Evolutionary conservation across 2,888 invertebrate species (phyloP).

Genomic region (Amaurobius ferox): DNA sequence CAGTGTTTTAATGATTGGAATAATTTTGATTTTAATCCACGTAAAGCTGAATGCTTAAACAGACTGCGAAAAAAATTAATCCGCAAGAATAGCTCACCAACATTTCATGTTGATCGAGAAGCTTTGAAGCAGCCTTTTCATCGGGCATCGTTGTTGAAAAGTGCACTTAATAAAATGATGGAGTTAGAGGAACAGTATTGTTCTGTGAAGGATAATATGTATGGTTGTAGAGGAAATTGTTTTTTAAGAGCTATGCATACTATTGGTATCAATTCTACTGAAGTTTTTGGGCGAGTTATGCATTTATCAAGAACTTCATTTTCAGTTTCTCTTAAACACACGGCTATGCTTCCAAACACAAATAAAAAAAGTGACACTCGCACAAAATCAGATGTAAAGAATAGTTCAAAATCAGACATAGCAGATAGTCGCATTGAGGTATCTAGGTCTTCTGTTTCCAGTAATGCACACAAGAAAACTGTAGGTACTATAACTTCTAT

Average conservation of each 20-base stretch:
- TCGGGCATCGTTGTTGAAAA: background rate
- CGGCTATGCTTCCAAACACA: too few relatives aligned
- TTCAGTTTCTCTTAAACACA: background rate
- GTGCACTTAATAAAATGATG: background rate
- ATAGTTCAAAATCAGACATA: too few relatives aligned
- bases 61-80: background rate
- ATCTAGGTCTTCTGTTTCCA: too few relatives aligned
- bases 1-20: background rate
- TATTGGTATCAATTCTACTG: background rate
- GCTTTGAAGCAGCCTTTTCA: background rate
- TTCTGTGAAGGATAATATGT: background rate
- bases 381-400: too few relatives aligned
- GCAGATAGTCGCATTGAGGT: too few relatives aligned
- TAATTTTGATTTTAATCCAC: constrained; percentile 1
- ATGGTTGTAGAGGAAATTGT: background rate
- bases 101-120: background rate
- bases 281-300: background rate
- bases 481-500: too few relatives aligned
- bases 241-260: background rate
- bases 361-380: too few relatives aligned
- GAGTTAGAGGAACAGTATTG: background rate
- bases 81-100: background rate
- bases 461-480: too few relatives aligned
- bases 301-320: background rate
- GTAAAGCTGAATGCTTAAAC: background rate